Base-by-base conservation (phyloP, 2,797 vertebrate genomes). In the Sebastes iracundus region DNA sequence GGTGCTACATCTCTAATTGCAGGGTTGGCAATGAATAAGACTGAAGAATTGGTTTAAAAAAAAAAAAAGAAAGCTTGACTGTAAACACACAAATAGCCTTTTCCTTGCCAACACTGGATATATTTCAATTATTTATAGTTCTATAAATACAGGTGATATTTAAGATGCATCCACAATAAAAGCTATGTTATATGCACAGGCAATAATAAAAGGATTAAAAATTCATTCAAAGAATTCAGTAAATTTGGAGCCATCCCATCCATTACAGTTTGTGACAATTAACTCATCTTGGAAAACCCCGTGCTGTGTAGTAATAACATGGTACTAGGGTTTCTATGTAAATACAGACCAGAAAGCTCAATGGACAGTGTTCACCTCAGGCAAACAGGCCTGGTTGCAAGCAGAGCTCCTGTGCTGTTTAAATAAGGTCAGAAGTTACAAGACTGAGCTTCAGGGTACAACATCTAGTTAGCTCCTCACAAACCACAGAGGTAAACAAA, bases 401-500 rank as follows among this genome's bases (percentile, higher is more conserved):
- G 59, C 63, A 77, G 72, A 77, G 79, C 75, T 78, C 35, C 70
- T 72, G 77, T 58, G 58, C 73, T 83, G 67, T 75, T 85, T 80
- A 84, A 79, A 84, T 56, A 79, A 85, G 90, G 87, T 93, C 87
- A 90, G 42, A 84, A 80, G 88, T 86, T 84, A 92, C 46, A 87
- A 80, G 74, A 87, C 72, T 33, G 61, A 77, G 90, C 88, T 88
- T 81, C 33, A 66, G 86, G 90, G 81, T 83, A 77, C 65, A 85
- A 83, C 28, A 75, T 85, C 53, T 73, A 90, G 82, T 82, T 74
- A 68, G 82, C 73, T 74, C 66, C 77, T 78, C 58, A 33, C 82
- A 90, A 79, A 83, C 72, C 85, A 88, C 87, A 85, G 77, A 82
- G 60, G 83, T 87, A 90, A 87, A 92, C 81, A 91, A 87, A 86